Conservation (phyloP, 2,888 invertebrate species). For the Neoaliturus tenellus region DNA sequence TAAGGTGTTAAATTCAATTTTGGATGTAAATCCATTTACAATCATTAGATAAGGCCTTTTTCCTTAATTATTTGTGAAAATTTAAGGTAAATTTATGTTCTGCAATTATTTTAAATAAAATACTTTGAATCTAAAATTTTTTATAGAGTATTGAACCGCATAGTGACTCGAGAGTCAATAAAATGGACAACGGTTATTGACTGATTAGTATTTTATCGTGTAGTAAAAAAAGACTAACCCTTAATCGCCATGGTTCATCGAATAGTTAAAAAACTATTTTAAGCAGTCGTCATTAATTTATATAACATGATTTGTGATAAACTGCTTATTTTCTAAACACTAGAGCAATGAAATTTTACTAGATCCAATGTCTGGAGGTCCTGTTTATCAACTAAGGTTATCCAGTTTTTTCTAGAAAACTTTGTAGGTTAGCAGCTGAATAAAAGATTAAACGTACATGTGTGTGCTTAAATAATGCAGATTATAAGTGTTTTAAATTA, state of each 20-base stretch:
- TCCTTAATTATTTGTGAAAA: no score
- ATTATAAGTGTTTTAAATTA: not conserved
- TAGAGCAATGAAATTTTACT: not conserved
- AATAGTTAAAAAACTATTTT: not conserved
- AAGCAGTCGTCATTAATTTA: not conserved
- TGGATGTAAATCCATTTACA: no score
- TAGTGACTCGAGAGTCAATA: no score
- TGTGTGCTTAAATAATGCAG: not conserved
- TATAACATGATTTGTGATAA: not conserved
- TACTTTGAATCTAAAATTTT: no score
- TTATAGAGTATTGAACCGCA: no score
- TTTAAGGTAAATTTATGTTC: no score
- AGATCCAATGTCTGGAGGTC: not conserved
- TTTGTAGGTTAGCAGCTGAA: not conserved
- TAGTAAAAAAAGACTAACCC: constrained; percentile 17
- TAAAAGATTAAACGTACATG: not conserved
- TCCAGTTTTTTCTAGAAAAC: not conserved
- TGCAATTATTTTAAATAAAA: no score
- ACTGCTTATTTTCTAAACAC: not conserved
- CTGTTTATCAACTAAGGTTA: not conserved
- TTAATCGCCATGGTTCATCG: constrained; percentile 7
- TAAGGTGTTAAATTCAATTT: no score
- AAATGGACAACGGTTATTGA: not conserved
- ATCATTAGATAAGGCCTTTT: no score
- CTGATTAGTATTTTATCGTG: not conserved